These are phyloP conservation scores for Rhipidura dahli DNA, from an alignment of 2,113 vertebrate genomes.

Conservation along the genomic window DNA sequence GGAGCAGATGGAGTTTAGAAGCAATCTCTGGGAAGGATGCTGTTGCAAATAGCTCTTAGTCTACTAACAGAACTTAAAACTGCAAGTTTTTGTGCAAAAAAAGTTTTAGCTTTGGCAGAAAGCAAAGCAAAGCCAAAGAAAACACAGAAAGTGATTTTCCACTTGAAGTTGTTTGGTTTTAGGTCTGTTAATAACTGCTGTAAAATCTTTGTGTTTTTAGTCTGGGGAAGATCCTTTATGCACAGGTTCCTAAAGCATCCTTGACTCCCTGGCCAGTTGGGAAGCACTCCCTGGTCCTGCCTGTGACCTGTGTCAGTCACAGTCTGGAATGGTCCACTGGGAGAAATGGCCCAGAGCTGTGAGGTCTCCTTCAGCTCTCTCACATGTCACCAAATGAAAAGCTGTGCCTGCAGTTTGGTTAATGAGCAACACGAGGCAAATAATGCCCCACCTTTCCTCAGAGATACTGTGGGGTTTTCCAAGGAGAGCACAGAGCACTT, in stretches of 20 bases:
- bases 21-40: neutral
- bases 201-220: neutral
- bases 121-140: neutral
- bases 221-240: neutral
- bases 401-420: neutral
- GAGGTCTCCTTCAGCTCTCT: neutral
- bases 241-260: neutral
- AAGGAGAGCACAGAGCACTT: neutral
- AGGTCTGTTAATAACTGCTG: neutral
- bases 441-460: neutral
- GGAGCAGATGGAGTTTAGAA: neutral
- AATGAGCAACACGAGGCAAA: neutral
- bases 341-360: neutral
- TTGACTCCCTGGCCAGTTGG: neutral
- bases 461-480: neutral
- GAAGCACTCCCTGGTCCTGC: neutral
- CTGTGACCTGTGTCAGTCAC: neutral
- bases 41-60: neutral
- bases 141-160: neutral
- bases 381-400: neutral
- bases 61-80: rapidly evolving
- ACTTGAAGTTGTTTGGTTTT: neutral
- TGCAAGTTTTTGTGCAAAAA: neutral
- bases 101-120: neutral
- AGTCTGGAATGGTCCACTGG: neutral